These are phyloP conservation scores for Lipophrys pholis DNA, from an alignment of 2,113 vertebrate species.

Conservation along the genomic window DNA sequence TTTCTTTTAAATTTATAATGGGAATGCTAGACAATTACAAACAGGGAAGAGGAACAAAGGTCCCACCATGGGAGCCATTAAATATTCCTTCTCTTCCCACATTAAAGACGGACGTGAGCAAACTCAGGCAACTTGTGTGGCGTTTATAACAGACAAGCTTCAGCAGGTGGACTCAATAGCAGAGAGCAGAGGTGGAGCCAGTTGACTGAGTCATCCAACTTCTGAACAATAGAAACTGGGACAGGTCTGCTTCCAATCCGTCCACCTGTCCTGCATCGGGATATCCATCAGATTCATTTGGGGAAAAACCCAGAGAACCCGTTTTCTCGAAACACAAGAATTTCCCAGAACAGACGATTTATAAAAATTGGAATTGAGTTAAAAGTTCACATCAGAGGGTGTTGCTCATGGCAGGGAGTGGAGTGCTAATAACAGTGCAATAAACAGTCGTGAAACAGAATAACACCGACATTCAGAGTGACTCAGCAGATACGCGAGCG, in stretches of 20 bases:
- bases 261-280: background rate
- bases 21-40: background rate
- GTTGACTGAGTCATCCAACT: background rate
- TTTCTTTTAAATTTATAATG: background rate
- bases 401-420: slow-evolving; percentile 44
- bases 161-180: slow-evolving; percentile 27
- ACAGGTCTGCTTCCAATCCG: background rate
- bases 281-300: background rate
- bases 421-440: background rate
- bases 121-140: too few species aligned
- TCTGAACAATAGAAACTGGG: background rate
- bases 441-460: slow-evolving; percentile 9
- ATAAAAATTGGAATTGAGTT: too few species aligned
- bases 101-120: too few species aligned
- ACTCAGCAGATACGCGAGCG: slow-evolving; percentile 15
- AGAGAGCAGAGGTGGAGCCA: background rate
- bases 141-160: background rate
- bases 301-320: background rate
- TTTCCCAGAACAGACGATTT: too few species aligned
- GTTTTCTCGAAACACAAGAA: background rate
- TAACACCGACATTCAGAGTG: background rate
- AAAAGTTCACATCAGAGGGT: background rate
- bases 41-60: background rate
- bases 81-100: background rate
- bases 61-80: too few species aligned